Base-by-base conservation (phyloP, 2,797 vertebrate species). In the Megaceryle alcyon region DNA sequence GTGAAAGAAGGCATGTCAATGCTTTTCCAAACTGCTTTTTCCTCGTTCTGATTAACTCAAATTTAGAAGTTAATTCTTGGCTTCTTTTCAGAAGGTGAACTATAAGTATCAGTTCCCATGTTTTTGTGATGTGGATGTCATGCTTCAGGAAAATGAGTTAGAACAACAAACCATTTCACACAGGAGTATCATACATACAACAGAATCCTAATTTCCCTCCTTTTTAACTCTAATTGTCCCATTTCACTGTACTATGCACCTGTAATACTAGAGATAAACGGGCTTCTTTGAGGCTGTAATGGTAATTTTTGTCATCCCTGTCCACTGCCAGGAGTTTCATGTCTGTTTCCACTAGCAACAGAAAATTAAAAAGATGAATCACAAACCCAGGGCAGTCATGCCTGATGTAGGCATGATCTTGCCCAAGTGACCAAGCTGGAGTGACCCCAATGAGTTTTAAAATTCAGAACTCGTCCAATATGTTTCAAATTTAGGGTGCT, bases 301-400 rank as follows among this genome's bases (percentile, higher is more conserved):
- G 78, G 46, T 59, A 90, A 80, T 95, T 94, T 93, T 91, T 87
- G 65, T 79, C 66, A 84, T 70, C 41, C 33, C 20, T 92, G 68
- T 85, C 88, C 83, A 73, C 71, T 37, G 85, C 57, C 81, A 80
- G 77, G 64, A 89, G 28, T 33, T 93, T 86, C 68, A 18, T n/a
- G 18, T 46, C 68, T 90, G 90, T 96, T 93, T 92, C 83, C 60
- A 84, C 68, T 89, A 89, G 86, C 73, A 92, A 90, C 90, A 90
- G 68, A 60, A 84, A 29, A 90, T 37, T 48, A 56, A 94, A 79
- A 86, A 77, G 66, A 70, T 25, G 31, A 85, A 73, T 64, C 4
- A 14, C 9, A 82, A 95, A 89, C 53, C 64, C 80, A 68, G n/a
- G 35, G 31, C 53, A 80, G 16, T 49, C 33, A 20, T 81, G 22